phyloP scores from a whole-genome alignment of 2,797 vertebrate species.

The Oryzias dopingdopingensis region DNA sequence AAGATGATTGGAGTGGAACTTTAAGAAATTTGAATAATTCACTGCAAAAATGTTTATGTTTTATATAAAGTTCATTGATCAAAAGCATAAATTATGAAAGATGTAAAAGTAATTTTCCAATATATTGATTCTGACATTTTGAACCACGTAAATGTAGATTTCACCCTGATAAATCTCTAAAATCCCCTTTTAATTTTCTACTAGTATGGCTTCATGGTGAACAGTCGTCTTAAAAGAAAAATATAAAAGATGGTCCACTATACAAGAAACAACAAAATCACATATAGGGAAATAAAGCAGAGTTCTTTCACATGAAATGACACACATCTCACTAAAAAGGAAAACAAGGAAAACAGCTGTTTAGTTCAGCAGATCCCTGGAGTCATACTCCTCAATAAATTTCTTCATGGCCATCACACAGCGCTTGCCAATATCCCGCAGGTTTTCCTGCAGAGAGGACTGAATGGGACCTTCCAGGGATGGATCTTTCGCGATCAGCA shows the following conservation, averaged over 20 bases:
- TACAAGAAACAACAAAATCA: constrained; percentile 1
- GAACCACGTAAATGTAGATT: constrained; percentile 14
- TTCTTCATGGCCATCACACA: constrained; percentile 75
- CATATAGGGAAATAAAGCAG: constrained; percentile 8
- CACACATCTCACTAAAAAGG: neutral
- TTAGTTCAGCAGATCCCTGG: constrained; percentile 38
- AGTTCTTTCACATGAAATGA: neutral
- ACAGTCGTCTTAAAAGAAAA: neutral
- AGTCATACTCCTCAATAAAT: constrained; percentile 77
- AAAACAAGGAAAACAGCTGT: neutral
- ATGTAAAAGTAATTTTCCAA: neutral
- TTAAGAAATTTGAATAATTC: constrained; percentile 4
- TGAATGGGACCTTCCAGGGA: constrained; percentile 71
- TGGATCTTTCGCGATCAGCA: constrained; percentile 77
- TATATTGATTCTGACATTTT: constrained; percentile 5
- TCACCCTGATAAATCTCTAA: constrained; percentile 11
- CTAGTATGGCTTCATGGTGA: constrained; percentile 1
- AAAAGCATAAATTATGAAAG: constrained; percentile 7
- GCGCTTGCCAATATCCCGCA: constrained; percentile 72
- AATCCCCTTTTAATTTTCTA: neutral
- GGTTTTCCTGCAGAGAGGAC: constrained; percentile 72
- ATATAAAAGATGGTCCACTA: constrained; percentile 5
- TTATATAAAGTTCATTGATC: constrained; percentile 7
- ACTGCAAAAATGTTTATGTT: constrained; percentile 17
- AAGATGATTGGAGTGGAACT: too few relatives aligned